These are phyloP conservation scores for Nyleta sp. DNA, from an alignment of 2,888 invertebrate genomes.

Conservation along the genomic window DNA sequence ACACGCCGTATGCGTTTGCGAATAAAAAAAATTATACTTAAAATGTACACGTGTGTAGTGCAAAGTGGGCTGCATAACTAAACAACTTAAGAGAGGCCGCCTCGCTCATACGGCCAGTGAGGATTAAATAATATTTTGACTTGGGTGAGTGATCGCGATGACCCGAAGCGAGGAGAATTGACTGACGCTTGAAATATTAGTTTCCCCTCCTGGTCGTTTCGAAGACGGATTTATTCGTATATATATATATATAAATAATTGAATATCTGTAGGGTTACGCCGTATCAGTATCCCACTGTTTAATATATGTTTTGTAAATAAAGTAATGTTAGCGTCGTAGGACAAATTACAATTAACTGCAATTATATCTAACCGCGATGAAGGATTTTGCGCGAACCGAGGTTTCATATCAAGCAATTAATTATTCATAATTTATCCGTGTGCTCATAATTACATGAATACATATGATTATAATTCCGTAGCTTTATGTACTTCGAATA, in stretches of 20 bases:
- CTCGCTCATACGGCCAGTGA: constrained; percentile 76
- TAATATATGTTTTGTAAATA: constrained; percentile 78
- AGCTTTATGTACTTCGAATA: constrained; percentile 50
- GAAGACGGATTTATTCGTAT: constrained; percentile 64
- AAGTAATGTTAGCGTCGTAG: constrained; percentile 72
- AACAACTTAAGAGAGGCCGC: constrained; percentile 41
- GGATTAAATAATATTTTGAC: constrained; percentile 81
- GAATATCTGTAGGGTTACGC: constrained; percentile 66
- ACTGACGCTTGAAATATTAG: constrained; percentile 75
- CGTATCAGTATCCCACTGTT: constrained; percentile 70
- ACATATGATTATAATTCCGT: constrained; percentile 53
- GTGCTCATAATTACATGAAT: constrained; percentile 61
- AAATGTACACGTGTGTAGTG: constrained; percentile 27
- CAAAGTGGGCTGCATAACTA: constrained; percentile 43
- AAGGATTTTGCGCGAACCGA: constrained; percentile 45
- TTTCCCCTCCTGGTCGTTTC: constrained; percentile 81
- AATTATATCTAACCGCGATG: constrained; percentile 1
- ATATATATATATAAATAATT: constrained; percentile 64
- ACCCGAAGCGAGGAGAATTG: constrained; percentile 14
- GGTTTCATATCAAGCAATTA: constrained; percentile 50
- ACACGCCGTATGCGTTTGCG: constrained; percentile 35
- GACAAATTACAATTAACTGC: constrained; percentile 64
- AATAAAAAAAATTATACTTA: constrained; percentile 22
- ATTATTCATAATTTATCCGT: constrained; percentile 71
- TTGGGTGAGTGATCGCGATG: constrained; percentile 10